Conservation (phyloP, 2,113 vertebrate genomes). For the Panurus biarmicus region DNA sequence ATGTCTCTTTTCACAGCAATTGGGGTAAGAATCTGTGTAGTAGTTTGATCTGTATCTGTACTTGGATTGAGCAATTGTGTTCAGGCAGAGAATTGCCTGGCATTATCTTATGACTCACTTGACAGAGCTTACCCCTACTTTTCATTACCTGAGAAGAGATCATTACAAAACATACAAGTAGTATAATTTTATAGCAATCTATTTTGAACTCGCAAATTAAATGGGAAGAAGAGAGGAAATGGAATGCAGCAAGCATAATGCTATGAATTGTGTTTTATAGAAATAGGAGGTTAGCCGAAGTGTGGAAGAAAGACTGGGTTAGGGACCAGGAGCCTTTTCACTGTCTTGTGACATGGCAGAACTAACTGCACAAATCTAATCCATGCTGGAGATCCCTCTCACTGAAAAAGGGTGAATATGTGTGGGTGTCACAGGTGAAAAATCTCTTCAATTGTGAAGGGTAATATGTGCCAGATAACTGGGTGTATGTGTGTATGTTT, state of each 20-base stretch:
- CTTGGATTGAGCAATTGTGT: conserved; percentile 41
- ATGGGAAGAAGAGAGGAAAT: conserved; percentile 39
- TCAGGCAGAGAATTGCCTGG: conserved; percentile 54
- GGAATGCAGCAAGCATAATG: conserved; percentile 13
- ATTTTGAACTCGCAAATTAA: conserved; percentile 57
- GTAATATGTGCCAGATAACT: background rate
- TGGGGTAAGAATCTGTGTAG: conserved; percentile 10
- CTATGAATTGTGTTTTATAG: conserved; percentile 34
- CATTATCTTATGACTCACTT: conserved; percentile 62
- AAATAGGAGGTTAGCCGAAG: background rate
- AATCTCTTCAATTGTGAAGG: background rate
- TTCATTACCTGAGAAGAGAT: conserved; percentile 58
- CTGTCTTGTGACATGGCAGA: background rate
- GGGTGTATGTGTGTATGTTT: background rate
- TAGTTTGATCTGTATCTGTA: conserved; percentile 43
- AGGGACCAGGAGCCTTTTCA: background rate
- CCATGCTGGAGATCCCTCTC: background rate
- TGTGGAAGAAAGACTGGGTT: background rate
- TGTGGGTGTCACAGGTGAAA: background rate
- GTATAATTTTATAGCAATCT: conserved; percentile 60
- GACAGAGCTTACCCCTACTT: conserved; percentile 58
- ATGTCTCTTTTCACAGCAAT: conserved; percentile 33
- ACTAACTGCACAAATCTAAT: background rate
- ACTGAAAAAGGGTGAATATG: background rate
- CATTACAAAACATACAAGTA: conserved; percentile 60